A percentile compares a stretch with the other conserved stretches of the same genome.
Evolutionary conservation across 1,140 invertebrate species (phyloP).

Genomic region (Odontomachus brunneus): DNA sequence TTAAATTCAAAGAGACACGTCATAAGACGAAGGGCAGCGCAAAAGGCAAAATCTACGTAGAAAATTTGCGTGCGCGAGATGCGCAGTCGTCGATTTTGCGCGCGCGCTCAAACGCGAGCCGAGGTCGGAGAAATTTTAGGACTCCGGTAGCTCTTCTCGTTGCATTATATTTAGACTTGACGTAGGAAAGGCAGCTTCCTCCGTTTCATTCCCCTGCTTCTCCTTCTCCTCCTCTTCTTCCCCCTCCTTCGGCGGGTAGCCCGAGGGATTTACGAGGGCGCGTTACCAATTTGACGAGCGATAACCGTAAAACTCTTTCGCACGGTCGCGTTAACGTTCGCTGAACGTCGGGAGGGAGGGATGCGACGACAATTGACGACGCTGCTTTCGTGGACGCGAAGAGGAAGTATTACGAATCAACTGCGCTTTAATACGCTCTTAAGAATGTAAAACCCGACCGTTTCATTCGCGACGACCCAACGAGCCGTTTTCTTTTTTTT

Average conservation of each 20-base stretch:
- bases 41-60: not conserved
- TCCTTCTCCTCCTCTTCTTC: too few relatives aligned
- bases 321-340: constrained; percentile 40
- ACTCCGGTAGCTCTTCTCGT: constrained; percentile 17
- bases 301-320: constrained; percentile 45
- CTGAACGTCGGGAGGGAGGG: not conserved
- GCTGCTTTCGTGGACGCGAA: too few relatives aligned
- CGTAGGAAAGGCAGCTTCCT: constrained; percentile 38
- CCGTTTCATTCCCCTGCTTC: not conserved
- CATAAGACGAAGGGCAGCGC: not conserved
- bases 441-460: too few relatives aligned
- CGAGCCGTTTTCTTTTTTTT: not conserved
- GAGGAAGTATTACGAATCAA: too few relatives aligned
- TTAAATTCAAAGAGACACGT: not conserved
- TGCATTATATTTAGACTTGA: constrained; percentile 75
- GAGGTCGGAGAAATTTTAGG: constrained; percentile 46
- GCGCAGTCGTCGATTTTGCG: constrained; percentile 13
- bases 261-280: not conserved
- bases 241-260: too few relatives aligned
- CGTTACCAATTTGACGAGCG: constrained; percentile 25
- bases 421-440: too few relatives aligned
- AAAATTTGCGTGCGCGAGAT: not conserved
- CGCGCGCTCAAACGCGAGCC: not conserved
- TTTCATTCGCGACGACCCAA: too few relatives aligned
- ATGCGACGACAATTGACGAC: constrained; percentile 18